A percentile compares a stretch with the other conserved stretches of the same genome.
These are phyloP conservation scores for Coturnix japonica DNA, from an alignment of 2,113 vertebrate genomes.

Conservation along the genomic window DNA sequence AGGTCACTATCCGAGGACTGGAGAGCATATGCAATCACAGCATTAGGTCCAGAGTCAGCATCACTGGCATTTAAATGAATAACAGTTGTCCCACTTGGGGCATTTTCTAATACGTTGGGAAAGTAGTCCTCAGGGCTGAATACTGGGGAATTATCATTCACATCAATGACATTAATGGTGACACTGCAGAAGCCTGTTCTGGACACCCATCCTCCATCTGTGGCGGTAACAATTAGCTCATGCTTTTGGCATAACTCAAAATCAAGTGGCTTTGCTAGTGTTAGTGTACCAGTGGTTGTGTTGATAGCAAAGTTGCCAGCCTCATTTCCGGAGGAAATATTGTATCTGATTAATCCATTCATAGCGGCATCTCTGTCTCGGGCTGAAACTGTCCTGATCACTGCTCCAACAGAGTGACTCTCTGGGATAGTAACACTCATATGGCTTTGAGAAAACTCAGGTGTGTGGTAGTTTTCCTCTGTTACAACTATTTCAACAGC, in stretches of 20 bases:
- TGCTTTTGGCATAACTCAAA: conserved; percentile 89
- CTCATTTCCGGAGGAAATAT: conserved; percentile 89
- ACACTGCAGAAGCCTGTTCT: conserved; percentile 90
- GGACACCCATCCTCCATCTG: conserved; percentile 92
- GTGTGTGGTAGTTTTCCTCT: conserved; percentile 95
- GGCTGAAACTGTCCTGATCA: conserved; percentile 88
- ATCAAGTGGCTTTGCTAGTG: conserved; percentile 85
- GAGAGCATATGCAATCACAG: conserved; percentile 90
- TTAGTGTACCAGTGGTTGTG: conserved; percentile 86
- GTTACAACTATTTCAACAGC: conserved; percentile 88
- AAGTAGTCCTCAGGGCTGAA: conserved; percentile 90
- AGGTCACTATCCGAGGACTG: conserved; percentile 97
- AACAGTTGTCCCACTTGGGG: conserved; percentile 94
- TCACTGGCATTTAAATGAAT: conserved; percentile 90
- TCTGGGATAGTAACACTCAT: conserved; percentile 87
- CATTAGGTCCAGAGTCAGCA: conserved; percentile 88
- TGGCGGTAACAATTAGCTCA: conserved; percentile 88
- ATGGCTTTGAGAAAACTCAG: conserved; percentile 93
- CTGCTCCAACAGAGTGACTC: conserved; percentile 85
- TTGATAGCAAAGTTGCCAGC: conserved; percentile 88
- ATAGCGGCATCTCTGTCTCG: conserved; percentile 91
- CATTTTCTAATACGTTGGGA: conserved; percentile 92
- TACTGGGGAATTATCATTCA: conserved; percentile 93
- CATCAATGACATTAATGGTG: conserved; percentile 86
- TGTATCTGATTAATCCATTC: conserved; percentile 90